Base-by-base conservation (phyloP, 2,113 vertebrate species). In the Solea solea region DNA sequence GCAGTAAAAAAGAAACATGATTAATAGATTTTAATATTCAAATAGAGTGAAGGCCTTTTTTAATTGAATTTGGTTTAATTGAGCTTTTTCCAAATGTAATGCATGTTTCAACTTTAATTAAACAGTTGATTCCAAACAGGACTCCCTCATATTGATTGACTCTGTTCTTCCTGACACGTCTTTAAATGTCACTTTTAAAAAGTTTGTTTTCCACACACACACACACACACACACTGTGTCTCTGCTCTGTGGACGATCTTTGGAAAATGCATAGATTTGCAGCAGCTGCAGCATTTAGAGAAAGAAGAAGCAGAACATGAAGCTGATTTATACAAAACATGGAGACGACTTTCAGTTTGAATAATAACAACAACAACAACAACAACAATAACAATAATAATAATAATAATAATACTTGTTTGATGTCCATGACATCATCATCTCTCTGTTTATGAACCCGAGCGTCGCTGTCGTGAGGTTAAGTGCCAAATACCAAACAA, bases 261-360 rank as follows among this genome's bases (percentile, higher is more conserved):
- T 94, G 92, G 92, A 90, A 90, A 91, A 91, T 89, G 93, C 93
- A 94, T 92, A 93, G 93, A 87, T 89, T 87, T 78, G 87, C 91
- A 91, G 85, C 91, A 88, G 91, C 90, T 89, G 90, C 88, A 91
- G 86, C 86, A 83, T 83, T 86, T 78, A 73, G 64, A 77, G 76
- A 78, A 5, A 50, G 40, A 39, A 69, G 61, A 64, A 67, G 70
- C 67, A 62, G 71, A 84, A 82, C n/a, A 76, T 51, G 72, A 78
- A 85, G 77, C 72, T 86, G 28, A 68, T 72, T 71, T 82, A 65
- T 56, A 86, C 66, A 88, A 21, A 74, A 80, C 61, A 74, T 62
- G 69, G 72, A 83, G 60, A 87, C 81, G 75, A 66, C 67, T 67
- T 77, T 81, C 64, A 86, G 53, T 34, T 21, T 34, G 34, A 34